Conservation (phyloP, 2,113 vertebrate species). For the Prinia subflava region DNA sequence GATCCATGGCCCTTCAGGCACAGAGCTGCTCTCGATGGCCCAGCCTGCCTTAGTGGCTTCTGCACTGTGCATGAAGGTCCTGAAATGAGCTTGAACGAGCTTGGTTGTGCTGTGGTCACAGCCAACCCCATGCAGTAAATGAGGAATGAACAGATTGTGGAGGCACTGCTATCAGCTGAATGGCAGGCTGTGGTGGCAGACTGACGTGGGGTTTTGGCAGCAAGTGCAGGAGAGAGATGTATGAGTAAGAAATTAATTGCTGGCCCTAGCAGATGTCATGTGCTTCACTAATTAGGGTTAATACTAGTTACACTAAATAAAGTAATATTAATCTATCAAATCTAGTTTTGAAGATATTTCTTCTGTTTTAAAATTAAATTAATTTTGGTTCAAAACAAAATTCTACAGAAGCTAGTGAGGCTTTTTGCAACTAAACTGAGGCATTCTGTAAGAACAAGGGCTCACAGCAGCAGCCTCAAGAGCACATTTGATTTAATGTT, state of each 20-base stretch:
- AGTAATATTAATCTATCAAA: background rate
- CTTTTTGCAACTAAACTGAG: background rate
- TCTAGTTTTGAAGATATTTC: background rate
- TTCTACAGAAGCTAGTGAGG: background rate
- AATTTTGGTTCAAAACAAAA: background rate
- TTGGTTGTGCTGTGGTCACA: background rate
- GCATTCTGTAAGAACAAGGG: background rate
- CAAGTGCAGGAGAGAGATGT: background rate
- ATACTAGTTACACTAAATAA: background rate
- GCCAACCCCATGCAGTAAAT: background rate
- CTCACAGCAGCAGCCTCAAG: background rate
- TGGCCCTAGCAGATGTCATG: background rate
- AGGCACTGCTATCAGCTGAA: background rate
- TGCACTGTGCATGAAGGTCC: background rate
- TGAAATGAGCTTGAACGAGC: background rate
- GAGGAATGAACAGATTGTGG: background rate
- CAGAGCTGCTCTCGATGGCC: background rate
- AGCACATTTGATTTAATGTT: slow-evolving; percentile 12
- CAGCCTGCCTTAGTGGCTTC: background rate
- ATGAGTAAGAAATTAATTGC: background rate
- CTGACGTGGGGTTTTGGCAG: background rate
- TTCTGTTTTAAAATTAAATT: background rate
- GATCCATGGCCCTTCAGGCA: background rate
- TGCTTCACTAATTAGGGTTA: background rate
- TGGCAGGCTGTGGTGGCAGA: background rate